Percentiles rank a stretch among this genome's conserved stretches.
These are phyloP conservation scores for Paramormyrops hopkinsi DNA, from an alignment of 2,797 vertebrate species.

Conservation along the genomic window DNA sequence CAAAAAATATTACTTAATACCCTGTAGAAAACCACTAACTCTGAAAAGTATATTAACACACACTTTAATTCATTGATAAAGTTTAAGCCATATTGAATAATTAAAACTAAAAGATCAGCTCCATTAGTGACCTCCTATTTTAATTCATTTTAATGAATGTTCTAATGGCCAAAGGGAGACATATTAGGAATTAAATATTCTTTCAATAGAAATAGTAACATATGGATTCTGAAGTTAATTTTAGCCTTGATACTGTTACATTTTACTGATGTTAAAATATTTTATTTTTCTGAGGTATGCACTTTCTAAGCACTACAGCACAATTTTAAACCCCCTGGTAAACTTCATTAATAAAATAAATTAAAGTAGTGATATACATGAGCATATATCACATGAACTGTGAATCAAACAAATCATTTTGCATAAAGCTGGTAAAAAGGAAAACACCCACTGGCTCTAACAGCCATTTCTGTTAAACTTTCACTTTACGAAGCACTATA, in stretches of 20 bases:
- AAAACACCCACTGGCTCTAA: background rate
- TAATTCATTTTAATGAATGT: background rate
- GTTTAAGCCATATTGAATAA: conserved; percentile 12
- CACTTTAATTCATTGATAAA: background rate
- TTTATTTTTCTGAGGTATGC: background rate
- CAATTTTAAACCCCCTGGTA: background rate
- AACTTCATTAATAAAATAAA: background rate
- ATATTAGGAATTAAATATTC: background rate
- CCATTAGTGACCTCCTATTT: background rate
- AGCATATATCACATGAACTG: background rate
- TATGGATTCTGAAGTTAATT: background rate
- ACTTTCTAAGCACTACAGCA: conserved; percentile 11
- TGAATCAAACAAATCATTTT: background rate
- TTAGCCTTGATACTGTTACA: background rate
- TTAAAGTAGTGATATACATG: background rate
- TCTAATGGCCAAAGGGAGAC: background rate
- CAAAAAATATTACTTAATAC: background rate
- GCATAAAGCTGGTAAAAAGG: background rate
- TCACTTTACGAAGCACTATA: background rate
- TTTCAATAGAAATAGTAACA: background rate
- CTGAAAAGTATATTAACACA: background rate
- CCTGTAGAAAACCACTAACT: background rate
- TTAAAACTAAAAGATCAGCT: background rate
- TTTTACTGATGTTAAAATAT: background rate
- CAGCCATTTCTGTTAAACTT: background rate